Percentiles rank a stretch among this genome's conserved stretches.
Evolutionary conservation across 2,888 invertebrate genomes (phyloP).

Genomic region (Uloborus plumipes): DNA sequence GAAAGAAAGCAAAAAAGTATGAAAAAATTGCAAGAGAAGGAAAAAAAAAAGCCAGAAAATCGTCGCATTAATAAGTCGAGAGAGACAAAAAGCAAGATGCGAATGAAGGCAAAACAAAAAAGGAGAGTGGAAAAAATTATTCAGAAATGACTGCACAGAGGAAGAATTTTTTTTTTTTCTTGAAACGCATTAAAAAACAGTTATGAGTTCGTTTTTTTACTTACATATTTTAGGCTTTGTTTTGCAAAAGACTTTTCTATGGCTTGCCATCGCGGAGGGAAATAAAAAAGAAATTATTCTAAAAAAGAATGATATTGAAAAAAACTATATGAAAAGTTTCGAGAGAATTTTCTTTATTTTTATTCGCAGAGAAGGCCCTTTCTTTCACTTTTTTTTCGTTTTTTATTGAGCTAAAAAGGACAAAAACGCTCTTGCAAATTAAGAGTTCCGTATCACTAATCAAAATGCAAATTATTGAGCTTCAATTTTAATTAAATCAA

Average conservation of each 20-base stretch:
- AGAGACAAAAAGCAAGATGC: conserved; percentile 61
- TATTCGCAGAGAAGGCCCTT: background rate
- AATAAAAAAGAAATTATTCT: conserved; percentile 12
- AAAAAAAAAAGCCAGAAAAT: conserved; percentile 37
- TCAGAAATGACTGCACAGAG: conserved; percentile 14
- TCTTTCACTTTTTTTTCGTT: conserved; percentile 13
- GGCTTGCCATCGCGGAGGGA: conserved; percentile 6
- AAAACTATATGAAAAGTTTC: conserved; percentile 58
- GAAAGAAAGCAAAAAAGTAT: conserved; percentile 19
- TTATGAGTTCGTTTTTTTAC: conserved; percentile 54
- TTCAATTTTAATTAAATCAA: conserved; percentile 63
- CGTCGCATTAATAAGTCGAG: conserved; percentile 57
- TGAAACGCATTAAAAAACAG: conserved; percentile 63
- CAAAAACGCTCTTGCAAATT: conserved; percentile 40
- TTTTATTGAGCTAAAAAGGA: conserved; percentile 20
- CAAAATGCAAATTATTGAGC: conserved; percentile 62
- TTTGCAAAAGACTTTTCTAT: conserved; percentile 54
- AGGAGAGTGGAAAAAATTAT: conserved; percentile 25
- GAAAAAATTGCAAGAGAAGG: conserved; percentile 15
- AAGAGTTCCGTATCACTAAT: conserved; percentile 53
- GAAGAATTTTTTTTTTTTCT: conserved; percentile 18
- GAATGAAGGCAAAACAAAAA: conserved; percentile 22
- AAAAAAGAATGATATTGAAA: conserved; percentile 49
- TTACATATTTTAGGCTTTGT: conserved; percentile 41
- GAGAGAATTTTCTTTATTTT: conserved; percentile 32